Conservation (phyloP, 2,888 invertebrate genomes). For the Apamea epomidion region DNA sequence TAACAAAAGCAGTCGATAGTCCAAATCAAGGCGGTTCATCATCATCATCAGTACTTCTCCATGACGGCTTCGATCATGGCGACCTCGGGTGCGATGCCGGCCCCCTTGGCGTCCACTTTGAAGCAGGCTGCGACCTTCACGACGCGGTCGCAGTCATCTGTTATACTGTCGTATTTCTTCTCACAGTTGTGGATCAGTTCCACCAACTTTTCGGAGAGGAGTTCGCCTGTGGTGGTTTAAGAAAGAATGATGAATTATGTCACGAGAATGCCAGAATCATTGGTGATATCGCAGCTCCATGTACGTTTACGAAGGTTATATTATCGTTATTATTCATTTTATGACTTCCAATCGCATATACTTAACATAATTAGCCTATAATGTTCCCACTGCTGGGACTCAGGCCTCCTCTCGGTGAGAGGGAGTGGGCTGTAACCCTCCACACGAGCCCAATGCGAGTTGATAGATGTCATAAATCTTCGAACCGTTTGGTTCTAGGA, state of each 20-base stretch:
- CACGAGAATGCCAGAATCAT: background rate
- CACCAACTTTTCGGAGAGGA: conserved; percentile 82
- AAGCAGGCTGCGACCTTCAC: conserved; percentile 87
- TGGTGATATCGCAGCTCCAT: background rate
- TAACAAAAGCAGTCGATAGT: conserved; percentile 29
- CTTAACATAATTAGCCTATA: background rate
- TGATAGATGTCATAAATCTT: background rate
- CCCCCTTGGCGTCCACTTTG: conserved; percentile 79
- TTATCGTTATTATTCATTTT: background rate
- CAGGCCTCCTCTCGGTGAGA: background rate
- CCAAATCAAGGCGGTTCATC: background rate
- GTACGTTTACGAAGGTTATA: background rate
- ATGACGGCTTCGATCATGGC: conserved; percentile 87
- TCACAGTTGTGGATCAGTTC: conserved; percentile 85
- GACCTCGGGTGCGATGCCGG: conserved; percentile 85
- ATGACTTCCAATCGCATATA: background rate
- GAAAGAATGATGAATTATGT: background rate
- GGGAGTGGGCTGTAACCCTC: background rate
- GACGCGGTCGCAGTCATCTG: conserved; percentile 83
- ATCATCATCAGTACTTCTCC: conserved; percentile 77
- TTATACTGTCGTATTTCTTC: conserved; percentile 79
- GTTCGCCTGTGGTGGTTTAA: conserved; percentile 74
- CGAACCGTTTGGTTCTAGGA: background rate
- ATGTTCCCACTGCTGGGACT: background rate
- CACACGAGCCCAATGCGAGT: background rate